These are phyloP conservation scores for Crossocerus cetratus DNA, from an alignment of 2,888 invertebrate genomes.

Conservation along the genomic window DNA sequence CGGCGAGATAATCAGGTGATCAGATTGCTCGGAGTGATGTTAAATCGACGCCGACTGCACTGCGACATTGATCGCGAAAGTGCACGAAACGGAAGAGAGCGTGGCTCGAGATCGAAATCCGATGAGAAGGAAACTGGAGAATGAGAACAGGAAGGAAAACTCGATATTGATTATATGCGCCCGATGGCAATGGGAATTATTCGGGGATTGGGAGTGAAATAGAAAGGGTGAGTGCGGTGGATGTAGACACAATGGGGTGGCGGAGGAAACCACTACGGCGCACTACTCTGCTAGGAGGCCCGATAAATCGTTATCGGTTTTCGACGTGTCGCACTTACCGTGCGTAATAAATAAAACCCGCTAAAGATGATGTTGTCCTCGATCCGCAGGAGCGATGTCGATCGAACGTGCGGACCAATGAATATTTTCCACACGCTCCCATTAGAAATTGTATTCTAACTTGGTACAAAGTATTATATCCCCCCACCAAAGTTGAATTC, in stretches of 20 bases:
- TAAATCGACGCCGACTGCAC: too few relatives aligned
- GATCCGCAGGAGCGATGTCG: neutral
- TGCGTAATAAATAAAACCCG: conserved; percentile 46
- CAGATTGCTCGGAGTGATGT: too few relatives aligned
- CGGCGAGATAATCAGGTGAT: too few relatives aligned
- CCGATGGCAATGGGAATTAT: conserved; percentile 14
- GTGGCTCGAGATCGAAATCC: neutral
- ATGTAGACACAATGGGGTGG: too few relatives aligned
- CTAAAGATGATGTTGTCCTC: conserved; percentile 29
- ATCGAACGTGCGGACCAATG: conserved; percentile 37
- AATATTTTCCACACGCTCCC: conserved; percentile 51
- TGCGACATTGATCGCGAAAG: too few relatives aligned
- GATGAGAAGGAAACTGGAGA: neutral
- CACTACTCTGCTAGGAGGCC: conserved; percentile 11
- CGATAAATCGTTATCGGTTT: conserved; percentile 54
- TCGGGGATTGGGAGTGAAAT: neutral
- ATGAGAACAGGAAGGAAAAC: neutral
- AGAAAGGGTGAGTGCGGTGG: too few relatives aligned
- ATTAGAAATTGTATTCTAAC: conserved; percentile 12
- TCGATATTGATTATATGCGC: neutral
- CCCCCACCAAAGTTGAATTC: neutral
- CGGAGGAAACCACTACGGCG: too few relatives aligned
- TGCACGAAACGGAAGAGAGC: neutral
- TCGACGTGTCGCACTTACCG: conserved; percentile 28
- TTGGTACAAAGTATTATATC: too few relatives aligned